Evolutionary conservation across 2,797 vertebrate genomes (phyloP).

Genomic region (Cygnus olor): DNA sequence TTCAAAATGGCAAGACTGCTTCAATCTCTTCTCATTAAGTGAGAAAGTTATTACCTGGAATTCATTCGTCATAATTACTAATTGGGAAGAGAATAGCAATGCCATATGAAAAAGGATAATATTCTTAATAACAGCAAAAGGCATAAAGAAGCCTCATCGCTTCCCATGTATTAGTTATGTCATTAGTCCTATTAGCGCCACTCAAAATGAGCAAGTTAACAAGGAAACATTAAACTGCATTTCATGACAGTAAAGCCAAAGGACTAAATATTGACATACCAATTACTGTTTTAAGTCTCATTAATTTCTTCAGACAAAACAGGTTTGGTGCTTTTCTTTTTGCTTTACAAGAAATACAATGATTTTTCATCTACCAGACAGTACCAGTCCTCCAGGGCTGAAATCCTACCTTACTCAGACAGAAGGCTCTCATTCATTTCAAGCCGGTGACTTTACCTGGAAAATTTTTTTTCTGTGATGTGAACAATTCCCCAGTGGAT

Average conservation of each 20-base stretch:
- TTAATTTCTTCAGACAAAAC: slow-evolving; percentile 29
- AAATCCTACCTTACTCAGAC: neutral
- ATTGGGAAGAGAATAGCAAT: slow-evolving; percentile 18
- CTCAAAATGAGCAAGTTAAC: slow-evolving; percentile 30
- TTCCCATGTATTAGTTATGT: slow-evolving; percentile 4
- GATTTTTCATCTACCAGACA: neutral
- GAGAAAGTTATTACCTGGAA: neutral
- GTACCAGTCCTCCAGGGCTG: neutral
- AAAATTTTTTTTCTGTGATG: neutral
- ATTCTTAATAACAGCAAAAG: slow-evolving; percentile 32
- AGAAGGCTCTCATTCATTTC: slow-evolving; percentile 1
- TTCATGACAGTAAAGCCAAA: slow-evolving; percentile 13
- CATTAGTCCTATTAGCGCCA: slow-evolving; percentile 5
- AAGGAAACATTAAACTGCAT: slow-evolving; percentile 1
- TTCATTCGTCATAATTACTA: slow-evolving; percentile 47
- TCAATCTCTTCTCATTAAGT: slow-evolving; percentile 40
- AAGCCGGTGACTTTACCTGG: neutral
- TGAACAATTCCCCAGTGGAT: slow-evolving; percentile 4
- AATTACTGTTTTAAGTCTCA: neutral
- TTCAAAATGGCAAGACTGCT: slow-evolving; percentile 10
- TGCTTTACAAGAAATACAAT: neutral
- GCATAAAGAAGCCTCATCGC: neutral
- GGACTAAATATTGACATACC: neutral
- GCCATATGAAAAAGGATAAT: neutral
- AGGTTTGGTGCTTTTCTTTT: neutral